Evolutionary conservation across 2,888 invertebrate genomes (phyloP), one percentile per base, ranked within the genome.

Genomic region (Leucophenga montana): DNA sequence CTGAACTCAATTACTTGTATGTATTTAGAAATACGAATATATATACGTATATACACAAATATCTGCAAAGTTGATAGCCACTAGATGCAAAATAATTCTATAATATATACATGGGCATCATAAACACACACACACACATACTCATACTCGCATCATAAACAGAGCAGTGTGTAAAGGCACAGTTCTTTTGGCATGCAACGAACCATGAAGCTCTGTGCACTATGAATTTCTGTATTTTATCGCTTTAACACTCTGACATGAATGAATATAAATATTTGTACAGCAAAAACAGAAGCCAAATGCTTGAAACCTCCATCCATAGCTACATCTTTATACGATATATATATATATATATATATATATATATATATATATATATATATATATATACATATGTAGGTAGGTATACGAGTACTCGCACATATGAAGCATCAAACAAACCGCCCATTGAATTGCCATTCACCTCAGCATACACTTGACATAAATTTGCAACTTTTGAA

Each of bases 221-320:
- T 64, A 64, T 48, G 22, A 22, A 50, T 64, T 18, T 64, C 81
- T 82, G 81, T 83, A 84, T 82, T 82, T 82, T 82, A 82, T 82
- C 81, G 81, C 81, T 84, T 82, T 82, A 82, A 82, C 81, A 82
- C 81, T 82, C 81, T 82, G 81, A 82, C 81, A 82, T 84, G 39
- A 82, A 82, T 82, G 84, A 82, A 82, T 82, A 82, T 82, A 82
- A 82, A 82, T 82, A 82, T 82, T 82, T 82, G 84, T 84, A 82
- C 81, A 82, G 83, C 84, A 82, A 84, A 82, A 82, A 82, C 80
- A 81, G 80, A 84, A 84, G 67, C 77, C 74, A 68, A 67, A 66
- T 5, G 27, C 27, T 4, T 27, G 27, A 61, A 50, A 72, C 65
- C 61, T 70, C 39, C 39, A 39, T 39, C 8, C 27, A 27, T 27